Evolutionary conservation across 2,797 vertebrate genomes (phyloP).

Genomic region (Pseudopleuronectes americanus): DNA sequence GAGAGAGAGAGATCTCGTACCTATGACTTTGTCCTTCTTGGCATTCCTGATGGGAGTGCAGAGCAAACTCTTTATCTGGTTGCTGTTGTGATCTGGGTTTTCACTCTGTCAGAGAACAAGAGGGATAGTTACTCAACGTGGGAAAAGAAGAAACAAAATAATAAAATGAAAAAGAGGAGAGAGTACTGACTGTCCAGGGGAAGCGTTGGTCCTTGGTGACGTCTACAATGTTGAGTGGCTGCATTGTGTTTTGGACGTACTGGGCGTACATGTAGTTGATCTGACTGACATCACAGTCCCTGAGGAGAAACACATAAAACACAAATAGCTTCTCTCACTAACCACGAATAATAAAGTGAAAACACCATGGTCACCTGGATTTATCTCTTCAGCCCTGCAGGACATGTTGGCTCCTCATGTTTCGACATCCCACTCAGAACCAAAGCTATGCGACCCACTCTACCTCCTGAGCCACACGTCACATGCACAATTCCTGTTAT

Average conservation of each 20-base stretch:
- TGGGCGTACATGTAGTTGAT: constrained; percentile 98
- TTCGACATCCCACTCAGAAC: no score
- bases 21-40: constrained; percentile 99
- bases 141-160: background rate
- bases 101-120: constrained; percentile 84
- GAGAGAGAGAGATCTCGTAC: constrained; percentile 70
- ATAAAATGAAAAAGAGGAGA: no score
- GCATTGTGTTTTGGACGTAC: constrained; percentile 94
- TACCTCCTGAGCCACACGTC: no score
- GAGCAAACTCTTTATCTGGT: constrained; percentile 90
- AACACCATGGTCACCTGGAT: background rate
- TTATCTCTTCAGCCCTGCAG: background rate
- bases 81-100: constrained; percentile 80
- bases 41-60: constrained; percentile 96
- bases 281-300: constrained; percentile 87
- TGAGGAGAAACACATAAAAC: constrained; percentile 65
- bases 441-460: no score
- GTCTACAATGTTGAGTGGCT: constrained; percentile 92
- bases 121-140: constrained; percentile 13
- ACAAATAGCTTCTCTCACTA: constrained; percentile 5
- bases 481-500: no score
- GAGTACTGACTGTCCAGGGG: constrained; percentile 90
- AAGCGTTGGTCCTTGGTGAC: constrained; percentile 91
- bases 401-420: no score
- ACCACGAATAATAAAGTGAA: background rate